Evolutionary conservation across 2,113 vertebrate genomes (phyloP).

Genomic region (Athene noctua): DNA sequence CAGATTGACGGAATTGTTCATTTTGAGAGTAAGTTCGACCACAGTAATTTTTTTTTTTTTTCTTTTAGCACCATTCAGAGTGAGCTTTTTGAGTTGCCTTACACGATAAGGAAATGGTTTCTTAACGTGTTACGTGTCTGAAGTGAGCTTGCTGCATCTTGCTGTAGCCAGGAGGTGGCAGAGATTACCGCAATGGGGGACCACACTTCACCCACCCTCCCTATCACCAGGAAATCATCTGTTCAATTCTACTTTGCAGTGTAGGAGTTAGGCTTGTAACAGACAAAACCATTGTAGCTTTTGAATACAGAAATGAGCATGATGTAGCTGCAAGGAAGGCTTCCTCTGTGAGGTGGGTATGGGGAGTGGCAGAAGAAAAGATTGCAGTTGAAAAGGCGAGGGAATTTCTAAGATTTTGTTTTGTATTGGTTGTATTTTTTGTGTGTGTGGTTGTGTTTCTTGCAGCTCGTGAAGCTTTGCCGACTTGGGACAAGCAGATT

Average conservation of each 20-base stretch:
- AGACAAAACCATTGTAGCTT: background rate
- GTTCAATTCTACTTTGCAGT: background rate
- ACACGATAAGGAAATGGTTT: background rate
- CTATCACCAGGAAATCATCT: background rate
- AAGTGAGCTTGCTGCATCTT: background rate
- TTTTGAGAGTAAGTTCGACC: conserved; percentile 91
- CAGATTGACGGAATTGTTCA: conserved; percentile 98
- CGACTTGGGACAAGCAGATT: conserved; percentile 99
- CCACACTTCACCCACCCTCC: fast-evolving
- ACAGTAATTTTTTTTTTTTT: too few relatives aligned
- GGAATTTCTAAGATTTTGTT: background rate
- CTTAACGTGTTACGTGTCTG: fast-evolving
- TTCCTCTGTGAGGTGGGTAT: background rate
- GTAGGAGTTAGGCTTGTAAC: background rate
- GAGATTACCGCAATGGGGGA: background rate
- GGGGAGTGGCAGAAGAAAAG: background rate
- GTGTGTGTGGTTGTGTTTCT: background rate
- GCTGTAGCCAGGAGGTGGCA: conserved; percentile 32
- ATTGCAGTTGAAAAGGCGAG: background rate
- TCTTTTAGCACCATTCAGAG: background rate
- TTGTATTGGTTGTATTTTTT: background rate
- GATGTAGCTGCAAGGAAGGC: background rate
- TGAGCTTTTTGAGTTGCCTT: background rate
- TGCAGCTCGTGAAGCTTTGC: conserved; percentile 93
- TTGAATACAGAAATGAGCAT: background rate